Conservation (phyloP, 2,797 vertebrate species). For the Chiloscyllium punctatum region DNA sequence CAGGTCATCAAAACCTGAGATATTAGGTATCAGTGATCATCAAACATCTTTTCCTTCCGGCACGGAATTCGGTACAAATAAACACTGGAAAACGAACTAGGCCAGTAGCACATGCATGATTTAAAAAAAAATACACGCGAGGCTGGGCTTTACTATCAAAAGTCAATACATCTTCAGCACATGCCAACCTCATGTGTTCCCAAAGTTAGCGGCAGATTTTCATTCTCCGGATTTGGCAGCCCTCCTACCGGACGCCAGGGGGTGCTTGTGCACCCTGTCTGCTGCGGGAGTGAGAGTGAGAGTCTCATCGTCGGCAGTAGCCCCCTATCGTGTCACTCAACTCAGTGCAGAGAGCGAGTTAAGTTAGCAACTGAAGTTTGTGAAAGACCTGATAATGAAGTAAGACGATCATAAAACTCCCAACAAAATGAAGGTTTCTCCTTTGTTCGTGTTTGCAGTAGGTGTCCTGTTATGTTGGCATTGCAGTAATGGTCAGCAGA, state of each 20-base stretch:
- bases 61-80: neutral
- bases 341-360: neutral
- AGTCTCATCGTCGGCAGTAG: neutral
- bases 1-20: neutral
- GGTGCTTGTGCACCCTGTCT: neutral
- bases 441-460: constrained; percentile 40
- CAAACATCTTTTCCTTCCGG: neutral
- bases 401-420: constrained; percentile 20
- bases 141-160: neutral
- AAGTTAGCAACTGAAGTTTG: constrained; percentile 28
- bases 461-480: constrained; percentile 45
- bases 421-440: constrained; percentile 48
- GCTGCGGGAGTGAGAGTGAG: neutral
- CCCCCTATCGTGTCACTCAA: neutral
- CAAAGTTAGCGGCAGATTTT: neutral
- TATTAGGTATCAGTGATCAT: neutral
- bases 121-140: too few species aligned
- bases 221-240: neutral
- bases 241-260: neutral
- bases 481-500: constrained; percentile 48
- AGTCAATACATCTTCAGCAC: neutral
- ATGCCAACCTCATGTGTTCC: too few species aligned
- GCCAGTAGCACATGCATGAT: neutral
- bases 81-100: neutral
- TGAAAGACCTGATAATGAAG: constrained; percentile 41